Evolutionary conservation across 2,888 invertebrate genomes (phyloP).

Genomic region (Acronicta alni): DNA sequence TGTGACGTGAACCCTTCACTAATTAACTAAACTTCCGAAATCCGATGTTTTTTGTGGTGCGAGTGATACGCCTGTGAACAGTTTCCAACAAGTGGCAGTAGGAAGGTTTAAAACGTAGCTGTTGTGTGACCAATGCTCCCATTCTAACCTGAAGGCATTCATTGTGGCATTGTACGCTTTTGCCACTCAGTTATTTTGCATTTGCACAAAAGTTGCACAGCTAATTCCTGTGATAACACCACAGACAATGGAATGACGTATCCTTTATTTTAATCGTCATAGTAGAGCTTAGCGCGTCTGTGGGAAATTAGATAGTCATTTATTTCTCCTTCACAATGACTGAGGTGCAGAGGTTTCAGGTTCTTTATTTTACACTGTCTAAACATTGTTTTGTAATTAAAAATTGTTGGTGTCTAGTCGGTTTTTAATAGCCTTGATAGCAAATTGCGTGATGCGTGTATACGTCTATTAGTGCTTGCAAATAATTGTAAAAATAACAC

Average conservation of each 20-base stretch:
- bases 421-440: constrained; percentile 1
- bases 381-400: background rate
- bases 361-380: background rate
- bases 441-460: background rate
- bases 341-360: background rate
- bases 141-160: constrained; percentile 64
- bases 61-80: constrained; percentile 60
- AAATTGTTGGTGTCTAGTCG: background rate
- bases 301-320: constrained; percentile 9
- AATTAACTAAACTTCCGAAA: constrained; percentile 36
- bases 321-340: constrained; percentile 12
- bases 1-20: constrained; percentile 60
- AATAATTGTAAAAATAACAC: constrained; percentile 18
- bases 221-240: constrained; percentile 64
- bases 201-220: constrained; percentile 76
- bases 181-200: constrained; percentile 67
- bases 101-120: constrained; percentile 46
- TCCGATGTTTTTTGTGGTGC: constrained; percentile 44
- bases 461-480: constrained; percentile 6
- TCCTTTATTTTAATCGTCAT: constrained; percentile 39
- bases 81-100: constrained; percentile 25
- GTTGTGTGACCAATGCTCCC: constrained; percentile 54
- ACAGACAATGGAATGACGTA: constrained; percentile 54
- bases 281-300: constrained; percentile 8
- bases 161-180: constrained; percentile 68